Base-by-base conservation (phyloP, 2,797 vertebrate genomes). In the Merluccius polli region DNA sequence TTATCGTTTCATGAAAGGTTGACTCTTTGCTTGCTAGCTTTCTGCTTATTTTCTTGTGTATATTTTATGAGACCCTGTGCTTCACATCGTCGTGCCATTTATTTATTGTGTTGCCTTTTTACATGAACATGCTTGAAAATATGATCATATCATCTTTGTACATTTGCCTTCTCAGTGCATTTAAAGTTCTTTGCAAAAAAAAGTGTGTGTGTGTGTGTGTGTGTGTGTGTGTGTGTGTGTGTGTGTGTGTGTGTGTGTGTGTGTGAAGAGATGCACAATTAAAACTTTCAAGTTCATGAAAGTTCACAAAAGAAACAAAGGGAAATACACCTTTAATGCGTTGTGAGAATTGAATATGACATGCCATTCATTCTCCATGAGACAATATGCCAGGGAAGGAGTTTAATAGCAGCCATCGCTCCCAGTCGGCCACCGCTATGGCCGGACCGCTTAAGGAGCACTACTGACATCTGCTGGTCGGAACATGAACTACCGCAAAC, bases 51-150 rank as follows among this genome's bases (percentile, higher is more conserved):
- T 86, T 82, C n/a, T 79, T 82, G 83, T 88, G 89, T 85, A 87
- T 85, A 85, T 90, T 87, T 88, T 86, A 82, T 78, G 77, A 77
- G 73, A 85, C 81, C 11, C 88, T 72, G 81, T 87, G 79, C 78
- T 91, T 83, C 82, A 81, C 84, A 90, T 86, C 84, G 84, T 75
- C 82, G 91, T 93, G 92, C 92, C 91, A 93, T 93, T 87, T 79
- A 93, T 92, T 92, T 92, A 92, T 92, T 92, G 79, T 89, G 86
- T 92, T 90, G 87, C 89, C 87, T 92, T 92, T n/a, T 87, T 81
- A 87, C 85, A 83, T 83, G 78, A 85, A 87, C 79, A 83, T 89
- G 89, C 89, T 92, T 89, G 87, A 92, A 90, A 78, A 87, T 87
- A 84, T 87, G 84, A 84, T 77, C 73, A 77, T 84, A 83, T 83